Percentiles rank a stretch among this genome's conserved stretches.
phyloP scores from a whole-genome alignment of 2,888 invertebrate genomes.

The Agonopterix alstromeriana region DNA sequence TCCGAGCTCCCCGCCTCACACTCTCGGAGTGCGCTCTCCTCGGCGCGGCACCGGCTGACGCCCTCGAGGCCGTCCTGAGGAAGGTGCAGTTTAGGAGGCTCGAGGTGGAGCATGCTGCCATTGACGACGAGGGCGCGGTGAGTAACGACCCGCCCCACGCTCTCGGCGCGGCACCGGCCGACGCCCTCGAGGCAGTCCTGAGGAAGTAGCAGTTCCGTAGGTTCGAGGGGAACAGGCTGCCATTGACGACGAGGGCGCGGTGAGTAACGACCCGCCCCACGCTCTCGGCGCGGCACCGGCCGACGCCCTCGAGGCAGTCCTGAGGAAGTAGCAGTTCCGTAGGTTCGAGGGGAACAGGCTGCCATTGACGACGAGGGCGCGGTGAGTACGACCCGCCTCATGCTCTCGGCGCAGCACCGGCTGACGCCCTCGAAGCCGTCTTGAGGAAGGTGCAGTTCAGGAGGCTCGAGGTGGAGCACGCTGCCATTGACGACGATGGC shows the following conservation, averaged over 20 bases:
- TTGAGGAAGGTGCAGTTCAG: slow-evolving; percentile 86
- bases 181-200: slow-evolving; percentile 90
- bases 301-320: slow-evolving; percentile 90
- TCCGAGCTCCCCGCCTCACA: slow-evolving; percentile 78
- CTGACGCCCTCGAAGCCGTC: slow-evolving; percentile 90
- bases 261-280: slow-evolving; percentile 25
- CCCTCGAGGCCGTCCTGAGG: slow-evolving; percentile 89
- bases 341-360: slow-evolving; percentile 80
- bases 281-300: slow-evolving; percentile 69
- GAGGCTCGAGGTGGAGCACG: slow-evolving; percentile 79
- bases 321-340: slow-evolving; percentile 85
- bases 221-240: slow-evolving; percentile 80
- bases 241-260: slow-evolving; percentile 83
- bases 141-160: slow-evolving; percentile 21
- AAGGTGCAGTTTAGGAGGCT: slow-evolving; percentile 84
- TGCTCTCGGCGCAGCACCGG: slow-evolving; percentile 63
- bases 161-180: slow-evolving; percentile 76
- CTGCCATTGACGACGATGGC: slow-evolving; percentile 84
- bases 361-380: slow-evolving; percentile 84
- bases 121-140: slow-evolving; percentile 83
- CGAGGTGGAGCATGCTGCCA: slow-evolving; percentile 80
- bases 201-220: slow-evolving; percentile 84
- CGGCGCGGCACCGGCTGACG: slow-evolving; percentile 82
- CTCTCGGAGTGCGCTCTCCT: slow-evolving; percentile 76
- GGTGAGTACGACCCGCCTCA: slow-evolving; percentile 30